Evolutionary conservation across 1,140 invertebrate genomes (phyloP).

Genomic region (Drosophila persimilis): DNA sequence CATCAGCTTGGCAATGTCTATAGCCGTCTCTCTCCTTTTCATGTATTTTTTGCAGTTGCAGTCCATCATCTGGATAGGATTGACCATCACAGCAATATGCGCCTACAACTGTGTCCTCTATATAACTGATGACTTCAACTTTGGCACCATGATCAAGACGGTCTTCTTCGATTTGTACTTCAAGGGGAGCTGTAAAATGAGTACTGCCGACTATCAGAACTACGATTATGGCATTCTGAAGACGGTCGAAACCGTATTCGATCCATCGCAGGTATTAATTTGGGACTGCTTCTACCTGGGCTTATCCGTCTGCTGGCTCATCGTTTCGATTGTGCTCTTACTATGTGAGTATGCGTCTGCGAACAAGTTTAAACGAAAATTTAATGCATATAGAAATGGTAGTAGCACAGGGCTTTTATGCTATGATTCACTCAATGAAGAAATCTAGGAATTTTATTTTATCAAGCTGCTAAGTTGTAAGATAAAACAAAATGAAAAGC

Average conservation of each 20-base stretch:
- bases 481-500: conserved; percentile 43
- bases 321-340: conserved; percentile 61
- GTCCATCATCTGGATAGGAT: conserved; percentile 69
- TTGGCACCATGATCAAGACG: conserved; percentile 48
- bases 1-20: too few species aligned
- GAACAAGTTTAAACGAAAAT: conserved; percentile 17
- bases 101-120: conserved; percentile 68
- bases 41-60: conserved; percentile 47
- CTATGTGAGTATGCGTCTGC: conserved; percentile 59
- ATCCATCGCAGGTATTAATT: conserved; percentile 60
- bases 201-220: conserved; percentile 35
- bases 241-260: conserved; percentile 52
- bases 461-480: conserved; percentile 23
- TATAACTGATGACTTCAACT: conserved; percentile 44
- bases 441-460: conserved; percentile 24
- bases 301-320: conserved; percentile 66
- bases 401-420: conserved; percentile 7
- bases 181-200: conserved; percentile 56
- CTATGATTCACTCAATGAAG: conserved; percentile 46
- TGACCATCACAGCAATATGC: conserved; percentile 70
- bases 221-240: conserved; percentile 43
- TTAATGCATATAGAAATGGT: neutral
- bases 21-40: neutral
- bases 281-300: conserved; percentile 75
- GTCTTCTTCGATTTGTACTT: conserved; percentile 74